phyloP scores from a whole-genome alignment of 2,888 invertebrate species.

The Hirudinaria manillensis region DNA sequence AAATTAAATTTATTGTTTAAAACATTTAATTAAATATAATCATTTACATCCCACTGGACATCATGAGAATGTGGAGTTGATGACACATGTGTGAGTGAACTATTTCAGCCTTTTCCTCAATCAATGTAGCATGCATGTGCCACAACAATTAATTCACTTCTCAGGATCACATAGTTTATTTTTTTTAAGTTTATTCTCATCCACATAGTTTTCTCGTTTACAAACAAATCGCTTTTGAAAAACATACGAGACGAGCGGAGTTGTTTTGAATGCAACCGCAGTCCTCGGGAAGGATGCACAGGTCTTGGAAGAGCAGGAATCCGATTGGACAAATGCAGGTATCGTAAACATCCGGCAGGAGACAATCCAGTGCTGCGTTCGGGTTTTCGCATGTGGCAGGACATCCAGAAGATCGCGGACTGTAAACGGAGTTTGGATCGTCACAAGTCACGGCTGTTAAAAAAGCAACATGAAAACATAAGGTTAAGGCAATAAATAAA shows the following conservation, averaged over 20 bases:
- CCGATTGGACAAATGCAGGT: background rate
- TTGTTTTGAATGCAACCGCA: background rate
- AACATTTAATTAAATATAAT: too few relatives aligned
- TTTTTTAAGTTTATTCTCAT: too few relatives aligned
- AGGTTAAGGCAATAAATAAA: background rate
- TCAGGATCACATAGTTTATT: too few relatives aligned
- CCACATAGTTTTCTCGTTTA: too few relatives aligned
- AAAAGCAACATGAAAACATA: background rate
- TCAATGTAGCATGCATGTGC: too few relatives aligned
- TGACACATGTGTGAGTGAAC: too few relatives aligned
- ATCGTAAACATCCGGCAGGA: background rate
- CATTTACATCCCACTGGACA: too few relatives aligned
- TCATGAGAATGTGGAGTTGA: too few relatives aligned
- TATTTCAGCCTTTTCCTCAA: too few relatives aligned
- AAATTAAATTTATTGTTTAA: too few relatives aligned
- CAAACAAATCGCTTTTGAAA: too few relatives aligned
- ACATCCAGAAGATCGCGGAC: background rate
- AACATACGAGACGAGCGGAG: background rate
- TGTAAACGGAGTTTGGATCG: background rate
- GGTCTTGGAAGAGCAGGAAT: background rate
- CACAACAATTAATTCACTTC: too few relatives aligned
- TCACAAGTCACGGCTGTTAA: background rate
- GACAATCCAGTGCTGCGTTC: background rate
- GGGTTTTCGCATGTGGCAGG: conserved; percentile 18
- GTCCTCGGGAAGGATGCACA: background rate